A percentile compares a stretch with the other conserved stretches of the same genome.
These are phyloP conservation scores for Stenodera caucasica DNA, from an alignment of 2,888 invertebrate species.

Conservation along the genomic window DNA sequence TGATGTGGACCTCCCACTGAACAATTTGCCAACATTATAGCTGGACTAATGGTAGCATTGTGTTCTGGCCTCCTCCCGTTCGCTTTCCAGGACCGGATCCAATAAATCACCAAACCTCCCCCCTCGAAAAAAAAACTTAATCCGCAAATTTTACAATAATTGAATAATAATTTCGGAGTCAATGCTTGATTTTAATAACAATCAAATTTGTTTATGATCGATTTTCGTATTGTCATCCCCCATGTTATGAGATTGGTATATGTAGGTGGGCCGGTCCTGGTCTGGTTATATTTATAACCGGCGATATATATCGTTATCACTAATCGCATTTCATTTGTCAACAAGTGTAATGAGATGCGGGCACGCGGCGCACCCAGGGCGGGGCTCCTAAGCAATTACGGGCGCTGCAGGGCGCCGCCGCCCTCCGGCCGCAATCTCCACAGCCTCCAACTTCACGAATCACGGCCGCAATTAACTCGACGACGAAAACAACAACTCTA, in stretches of 20 bases:
- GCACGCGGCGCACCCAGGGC: conserved; percentile 55
- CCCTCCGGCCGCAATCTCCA: conserved; percentile 44
- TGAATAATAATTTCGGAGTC: background rate
- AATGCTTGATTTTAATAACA: background rate
- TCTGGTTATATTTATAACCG: conserved; percentile 25
- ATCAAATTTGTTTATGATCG: background rate
- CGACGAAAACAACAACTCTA: too few species aligned
- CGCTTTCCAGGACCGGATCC: conserved; percentile 18
- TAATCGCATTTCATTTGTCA: conserved; percentile 54
- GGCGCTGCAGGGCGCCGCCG: conserved; percentile 47
- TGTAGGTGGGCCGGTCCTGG: background rate
- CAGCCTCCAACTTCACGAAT: conserved; percentile 10
- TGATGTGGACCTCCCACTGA: conserved; percentile 54
- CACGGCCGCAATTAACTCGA: conserved; percentile 1
- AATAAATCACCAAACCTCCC: conserved; percentile 4
- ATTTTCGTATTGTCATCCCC: background rate
- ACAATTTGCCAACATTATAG: conserved; percentile 57
- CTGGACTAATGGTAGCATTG: conserved; percentile 56
- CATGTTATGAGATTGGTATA: background rate
- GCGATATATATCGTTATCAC: conserved; percentile 30
- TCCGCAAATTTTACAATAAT: background rate
- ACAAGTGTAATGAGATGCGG: conserved; percentile 57
- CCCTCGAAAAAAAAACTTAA: background rate
- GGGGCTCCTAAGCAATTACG: conserved; percentile 54
- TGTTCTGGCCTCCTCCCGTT: conserved; percentile 37